Conservation (phyloP, 2,888 invertebrate genomes). For the Biston stratarius region DNA sequence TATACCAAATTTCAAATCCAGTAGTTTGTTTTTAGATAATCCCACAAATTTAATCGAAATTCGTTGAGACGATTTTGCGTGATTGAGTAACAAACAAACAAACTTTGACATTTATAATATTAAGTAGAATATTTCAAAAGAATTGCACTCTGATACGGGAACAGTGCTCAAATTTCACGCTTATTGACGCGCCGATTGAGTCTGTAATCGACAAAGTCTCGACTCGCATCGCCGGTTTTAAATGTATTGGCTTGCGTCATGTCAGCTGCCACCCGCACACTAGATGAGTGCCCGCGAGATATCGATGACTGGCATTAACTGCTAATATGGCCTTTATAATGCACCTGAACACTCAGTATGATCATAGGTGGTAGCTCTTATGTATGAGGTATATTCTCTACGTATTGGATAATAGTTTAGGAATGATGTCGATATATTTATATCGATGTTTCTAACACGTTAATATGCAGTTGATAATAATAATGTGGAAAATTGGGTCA, state of each 20-base stretch:
- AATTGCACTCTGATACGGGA: constrained; percentile 25
- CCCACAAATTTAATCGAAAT: too few species aligned
- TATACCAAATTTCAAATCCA: too few species aligned
- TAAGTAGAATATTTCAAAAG: too few species aligned
- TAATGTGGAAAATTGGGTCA: too few species aligned
- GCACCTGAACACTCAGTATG: constrained; percentile 25
- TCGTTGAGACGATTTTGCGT: too few species aligned
- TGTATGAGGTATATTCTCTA: background rate
- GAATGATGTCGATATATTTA: too few species aligned
- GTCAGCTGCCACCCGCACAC: constrained; percentile 61
- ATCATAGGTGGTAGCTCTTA: constrained; percentile 8
- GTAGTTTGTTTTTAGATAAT: too few species aligned
- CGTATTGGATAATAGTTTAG: constrained; percentile 7
- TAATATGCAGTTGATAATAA: too few species aligned
- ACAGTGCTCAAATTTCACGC: constrained; percentile 65
- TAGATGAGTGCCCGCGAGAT: constrained; percentile 46
- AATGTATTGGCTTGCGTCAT: constrained; percentile 71
- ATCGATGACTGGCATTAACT: constrained; percentile 59
- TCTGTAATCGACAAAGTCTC: constrained; percentile 74
- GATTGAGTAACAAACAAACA: too few species aligned
- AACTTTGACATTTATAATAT: too few species aligned
- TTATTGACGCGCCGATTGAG: constrained; percentile 67
- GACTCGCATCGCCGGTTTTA: constrained; percentile 71
- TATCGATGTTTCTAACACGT: too few species aligned
- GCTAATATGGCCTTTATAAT: constrained; percentile 49